These are phyloP conservation scores for Lymantria dispar DNA, from an alignment of 2,888 invertebrate species.

Conservation along the genomic window DNA sequence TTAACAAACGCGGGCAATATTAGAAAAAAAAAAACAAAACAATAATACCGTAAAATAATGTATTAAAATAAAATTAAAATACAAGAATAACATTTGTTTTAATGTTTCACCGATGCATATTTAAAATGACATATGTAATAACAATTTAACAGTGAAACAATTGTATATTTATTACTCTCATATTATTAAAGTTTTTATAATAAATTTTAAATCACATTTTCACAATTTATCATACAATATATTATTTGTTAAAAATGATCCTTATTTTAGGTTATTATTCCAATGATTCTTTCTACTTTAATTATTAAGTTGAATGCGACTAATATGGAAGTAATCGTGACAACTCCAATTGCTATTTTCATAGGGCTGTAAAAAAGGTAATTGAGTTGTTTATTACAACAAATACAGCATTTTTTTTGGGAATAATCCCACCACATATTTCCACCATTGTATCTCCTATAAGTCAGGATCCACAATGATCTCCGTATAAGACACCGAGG, in stretches of 20 bases:
- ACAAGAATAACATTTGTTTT: constrained; percentile 3
- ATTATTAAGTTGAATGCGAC: constrained; percentile 58
- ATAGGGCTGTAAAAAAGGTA: constrained; percentile 55
- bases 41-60: neutral
- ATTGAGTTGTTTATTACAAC: neutral
- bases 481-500: too few relatives aligned
- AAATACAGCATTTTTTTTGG: neutral
- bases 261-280: constrained; percentile 5
- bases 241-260: too few relatives aligned
- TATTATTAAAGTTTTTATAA: constrained; percentile 2
- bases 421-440: too few relatives aligned
- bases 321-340: constrained; percentile 61
- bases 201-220: neutral
- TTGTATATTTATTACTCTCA: constrained; percentile 3
- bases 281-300: constrained; percentile 52
- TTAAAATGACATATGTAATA: neutral
- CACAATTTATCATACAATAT: too few relatives aligned
- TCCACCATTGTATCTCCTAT: too few relatives aligned
- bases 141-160: neutral
- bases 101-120: neutral
- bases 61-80: constrained; percentile 5
- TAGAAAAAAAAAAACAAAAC: neutral
- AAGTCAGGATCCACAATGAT: too few relatives aligned
- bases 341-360: constrained; percentile 70
- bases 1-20: too few relatives aligned